Evolutionary conservation across 2,113 vertebrate genomes (phyloP).

Genomic region (Hippocampus abdominalis): DNA sequence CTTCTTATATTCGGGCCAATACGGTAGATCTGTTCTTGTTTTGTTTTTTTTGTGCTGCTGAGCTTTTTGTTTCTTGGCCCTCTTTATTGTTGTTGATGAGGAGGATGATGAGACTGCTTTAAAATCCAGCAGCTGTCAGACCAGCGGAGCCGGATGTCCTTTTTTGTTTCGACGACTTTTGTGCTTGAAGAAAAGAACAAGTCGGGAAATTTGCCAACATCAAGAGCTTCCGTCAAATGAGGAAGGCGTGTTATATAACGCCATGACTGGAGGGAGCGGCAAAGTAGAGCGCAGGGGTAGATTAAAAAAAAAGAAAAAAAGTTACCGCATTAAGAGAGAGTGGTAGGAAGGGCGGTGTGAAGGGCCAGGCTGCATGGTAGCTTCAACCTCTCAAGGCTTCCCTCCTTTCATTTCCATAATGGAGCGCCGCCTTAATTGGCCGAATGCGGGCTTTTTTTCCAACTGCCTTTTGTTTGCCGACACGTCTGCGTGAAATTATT

Average conservation of each 20-base stretch:
- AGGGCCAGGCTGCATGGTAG: conserved; percentile 24
- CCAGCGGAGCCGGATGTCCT: conserved; percentile 32
- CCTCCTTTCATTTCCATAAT: conserved; percentile 65
- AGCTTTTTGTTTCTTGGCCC: conserved; percentile 35
- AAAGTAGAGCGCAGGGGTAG: conserved; percentile 66
- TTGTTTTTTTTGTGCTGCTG: conserved; percentile 26
- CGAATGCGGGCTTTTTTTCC: conserved; percentile 36
- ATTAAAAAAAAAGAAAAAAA: conserved; percentile 51
- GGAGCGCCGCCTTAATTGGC: conserved; percentile 69
- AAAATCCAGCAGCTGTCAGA: conserved; percentile 23
- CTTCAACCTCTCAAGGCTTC: conserved; percentile 31
- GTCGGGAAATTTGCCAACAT: conserved; percentile 61
- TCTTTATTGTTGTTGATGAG: background rate
- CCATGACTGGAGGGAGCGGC: conserved; percentile 61
- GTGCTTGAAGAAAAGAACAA: conserved; percentile 23
- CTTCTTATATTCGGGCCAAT: too few relatives aligned
- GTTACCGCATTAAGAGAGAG: conserved; percentile 55
- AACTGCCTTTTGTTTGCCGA: conserved; percentile 65
- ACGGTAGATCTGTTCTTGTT: too few relatives aligned
- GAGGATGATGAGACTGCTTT: background rate
- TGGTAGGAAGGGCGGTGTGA: background rate
- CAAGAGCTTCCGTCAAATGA: conserved; percentile 64
- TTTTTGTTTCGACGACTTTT: conserved; percentile 34
- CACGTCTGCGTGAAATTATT: conserved; percentile 64
- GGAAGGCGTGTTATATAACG: conserved; percentile 62